Conservation (phyloP, 2,797 vertebrate genomes). For the Danio aesculapii region DNA sequence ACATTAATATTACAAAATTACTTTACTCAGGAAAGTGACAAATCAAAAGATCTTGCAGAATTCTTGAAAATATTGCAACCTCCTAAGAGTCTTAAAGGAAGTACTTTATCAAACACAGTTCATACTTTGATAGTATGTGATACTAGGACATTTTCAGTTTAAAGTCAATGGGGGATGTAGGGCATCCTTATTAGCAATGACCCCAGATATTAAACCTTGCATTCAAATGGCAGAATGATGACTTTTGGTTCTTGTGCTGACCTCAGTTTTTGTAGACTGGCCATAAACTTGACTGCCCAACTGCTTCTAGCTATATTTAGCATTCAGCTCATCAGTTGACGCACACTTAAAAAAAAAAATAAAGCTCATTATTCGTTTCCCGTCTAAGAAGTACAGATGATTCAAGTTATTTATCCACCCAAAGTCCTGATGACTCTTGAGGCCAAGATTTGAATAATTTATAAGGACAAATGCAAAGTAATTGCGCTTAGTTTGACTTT, state of each 20-base stretch:
- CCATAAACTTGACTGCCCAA: slow-evolving; percentile 70
- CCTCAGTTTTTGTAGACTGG: slow-evolving; percentile 61
- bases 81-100: neutral
- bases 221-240: slow-evolving; percentile 20
- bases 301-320: slow-evolving; percentile 66
- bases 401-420: slow-evolving; percentile 82
- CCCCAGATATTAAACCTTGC: slow-evolving; percentile 13
- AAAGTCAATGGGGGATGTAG: neutral
- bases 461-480: slow-evolving; percentile 79
- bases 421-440: slow-evolving; percentile 70
- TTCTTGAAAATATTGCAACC: neutral
- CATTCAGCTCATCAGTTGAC: slow-evolving; percentile 70
- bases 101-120: neutral
- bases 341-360: slow-evolving; percentile 75
- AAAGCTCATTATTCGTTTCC: slow-evolving; percentile 67
- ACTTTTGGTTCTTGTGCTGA: slow-evolving; percentile 5
- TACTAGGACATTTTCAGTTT: neutral
- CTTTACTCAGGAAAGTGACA: neutral
- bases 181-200: slow-evolving; percentile 47
- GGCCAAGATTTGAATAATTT: slow-evolving; percentile 77
- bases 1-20: no score
- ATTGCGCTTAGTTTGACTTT: slow-evolving; percentile 72
- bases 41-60: neutral
- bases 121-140: neutral
- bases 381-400: slow-evolving; percentile 74